Conservation (phyloP, 1,140 invertebrate species). For the Lordiphosa collinella region DNA sequence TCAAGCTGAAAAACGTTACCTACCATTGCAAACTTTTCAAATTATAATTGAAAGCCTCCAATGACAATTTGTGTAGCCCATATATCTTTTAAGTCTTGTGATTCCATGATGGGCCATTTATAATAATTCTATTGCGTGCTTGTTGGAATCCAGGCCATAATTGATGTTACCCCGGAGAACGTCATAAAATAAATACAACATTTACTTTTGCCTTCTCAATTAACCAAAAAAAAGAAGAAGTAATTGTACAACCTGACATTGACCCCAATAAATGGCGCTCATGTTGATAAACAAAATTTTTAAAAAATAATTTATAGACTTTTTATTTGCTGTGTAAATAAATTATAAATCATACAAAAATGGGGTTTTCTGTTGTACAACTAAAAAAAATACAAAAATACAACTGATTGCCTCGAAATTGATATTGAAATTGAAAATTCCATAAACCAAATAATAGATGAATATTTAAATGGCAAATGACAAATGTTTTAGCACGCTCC, state of each 20-base stretch:
- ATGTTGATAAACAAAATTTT: constrained; percentile 32
- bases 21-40: too few species aligned
- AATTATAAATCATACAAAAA: constrained; percentile 48
- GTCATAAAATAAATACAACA: constrained; percentile 12
- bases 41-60: background rate
- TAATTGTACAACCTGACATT: constrained; percentile 39
- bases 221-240: background rate
- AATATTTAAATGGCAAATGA: constrained; percentile 52
- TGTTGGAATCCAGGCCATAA: constrained; percentile 34
- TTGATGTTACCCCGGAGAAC: constrained; percentile 43
- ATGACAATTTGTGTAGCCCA: constrained; percentile 9
- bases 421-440: constrained; percentile 35
- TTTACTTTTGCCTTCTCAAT: constrained; percentile 28
- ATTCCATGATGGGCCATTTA: constrained; percentile 68
- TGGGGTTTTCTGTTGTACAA: constrained; percentile 14
- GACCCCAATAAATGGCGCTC: constrained; percentile 46
- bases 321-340: constrained; percentile 43
- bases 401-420: constrained; percentile 44
- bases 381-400: constrained; percentile 23
- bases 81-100: constrained; percentile 71
- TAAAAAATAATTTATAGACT: constrained; percentile 24
- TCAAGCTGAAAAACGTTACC: too few species aligned
- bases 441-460: constrained; percentile 21
- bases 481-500: constrained; percentile 55
- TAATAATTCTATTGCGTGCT: constrained; percentile 69